Percentiles rank a stretch among this genome's conserved stretches.
Conservation (phyloP, 2,113 vertebrate species). For the Hylia prasina region DNA sequence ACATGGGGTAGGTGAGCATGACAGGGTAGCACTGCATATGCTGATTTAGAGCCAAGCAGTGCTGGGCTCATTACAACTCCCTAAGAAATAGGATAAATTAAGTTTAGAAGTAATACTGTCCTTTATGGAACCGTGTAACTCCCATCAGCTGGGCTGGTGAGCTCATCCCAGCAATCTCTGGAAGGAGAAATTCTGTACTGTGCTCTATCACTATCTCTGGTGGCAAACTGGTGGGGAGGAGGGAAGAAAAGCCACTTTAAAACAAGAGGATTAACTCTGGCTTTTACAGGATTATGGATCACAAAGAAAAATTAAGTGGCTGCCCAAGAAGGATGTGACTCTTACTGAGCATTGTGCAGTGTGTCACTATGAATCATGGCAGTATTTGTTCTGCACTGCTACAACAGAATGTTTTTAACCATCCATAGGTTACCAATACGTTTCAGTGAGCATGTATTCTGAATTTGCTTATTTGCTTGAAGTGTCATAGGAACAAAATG, state of each 20-base stretch:
- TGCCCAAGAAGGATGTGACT: not conserved
- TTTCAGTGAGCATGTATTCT: not conserved
- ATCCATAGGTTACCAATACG: not conserved
- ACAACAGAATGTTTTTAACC: not conserved
- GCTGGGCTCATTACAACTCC: not conserved
- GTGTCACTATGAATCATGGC: slow-evolving; percentile 11
- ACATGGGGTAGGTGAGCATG: fast-evolving
- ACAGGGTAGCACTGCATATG: not conserved
- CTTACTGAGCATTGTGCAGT: slow-evolving; percentile 6
- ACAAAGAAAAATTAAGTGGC: slow-evolving; percentile 12
- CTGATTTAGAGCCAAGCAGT: not conserved
- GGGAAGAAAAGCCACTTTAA: not conserved
- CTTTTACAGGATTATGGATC: not conserved
- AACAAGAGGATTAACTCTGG: not conserved
- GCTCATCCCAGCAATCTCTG: not conserved
- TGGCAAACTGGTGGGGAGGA: fast-evolving
- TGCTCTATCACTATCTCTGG: not conserved
- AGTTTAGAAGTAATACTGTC: not conserved
- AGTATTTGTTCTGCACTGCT: slow-evolving; percentile 7
- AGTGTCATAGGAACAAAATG: not conserved
- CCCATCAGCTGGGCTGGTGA: not conserved
- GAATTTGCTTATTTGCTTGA: not conserved
- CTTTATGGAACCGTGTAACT: not conserved
- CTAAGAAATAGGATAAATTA: too few species aligned
- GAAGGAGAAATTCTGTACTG: not conserved